These are phyloP conservation scores for Achlya flavicornis DNA, from an alignment of 2,888 invertebrate species.

Conservation along the genomic window DNA sequence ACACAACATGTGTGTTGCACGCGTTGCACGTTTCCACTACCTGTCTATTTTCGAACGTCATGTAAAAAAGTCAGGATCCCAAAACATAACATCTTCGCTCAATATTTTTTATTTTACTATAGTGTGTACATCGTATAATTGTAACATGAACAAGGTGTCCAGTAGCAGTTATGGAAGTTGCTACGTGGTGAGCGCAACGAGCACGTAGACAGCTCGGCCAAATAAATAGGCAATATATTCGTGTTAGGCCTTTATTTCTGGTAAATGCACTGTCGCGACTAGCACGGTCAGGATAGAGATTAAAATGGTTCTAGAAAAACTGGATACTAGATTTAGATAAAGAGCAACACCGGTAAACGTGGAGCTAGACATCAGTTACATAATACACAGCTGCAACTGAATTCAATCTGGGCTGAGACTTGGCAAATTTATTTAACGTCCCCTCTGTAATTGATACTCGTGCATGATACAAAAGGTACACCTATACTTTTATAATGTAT, in stretches of 20 bases:
- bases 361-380: constrained; percentile 48
- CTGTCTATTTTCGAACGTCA: constrained; percentile 18
- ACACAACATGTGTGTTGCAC: constrained; percentile 37
- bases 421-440: constrained; percentile 52
- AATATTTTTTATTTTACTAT: constrained; percentile 40
- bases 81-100: constrained; percentile 17
- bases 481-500: constrained; percentile 36
- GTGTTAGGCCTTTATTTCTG: constrained; percentile 52
- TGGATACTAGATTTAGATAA: constrained; percentile 30
- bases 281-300: constrained; percentile 30
- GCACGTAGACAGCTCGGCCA: constrained; percentile 59
- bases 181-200: constrained; percentile 52
- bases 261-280: constrained; percentile 47
- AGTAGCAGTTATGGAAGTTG: constrained; percentile 53
- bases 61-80: constrained; percentile 19
- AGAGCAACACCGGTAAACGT: constrained; percentile 29
- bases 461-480: constrained; percentile 36
- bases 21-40: constrained; percentile 10
- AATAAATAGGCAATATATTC: constrained; percentile 68
- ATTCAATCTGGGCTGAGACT: constrained; percentile 55
- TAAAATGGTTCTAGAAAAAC: constrained; percentile 33
- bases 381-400: constrained; percentile 49
- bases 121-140: constrained; percentile 45
- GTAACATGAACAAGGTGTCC: constrained; percentile 54
- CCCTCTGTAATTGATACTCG: constrained; percentile 50